Evolutionary conservation across 1,140 invertebrate genomes (phyloP).

Genomic region (Ganaspis sp.): DNA sequence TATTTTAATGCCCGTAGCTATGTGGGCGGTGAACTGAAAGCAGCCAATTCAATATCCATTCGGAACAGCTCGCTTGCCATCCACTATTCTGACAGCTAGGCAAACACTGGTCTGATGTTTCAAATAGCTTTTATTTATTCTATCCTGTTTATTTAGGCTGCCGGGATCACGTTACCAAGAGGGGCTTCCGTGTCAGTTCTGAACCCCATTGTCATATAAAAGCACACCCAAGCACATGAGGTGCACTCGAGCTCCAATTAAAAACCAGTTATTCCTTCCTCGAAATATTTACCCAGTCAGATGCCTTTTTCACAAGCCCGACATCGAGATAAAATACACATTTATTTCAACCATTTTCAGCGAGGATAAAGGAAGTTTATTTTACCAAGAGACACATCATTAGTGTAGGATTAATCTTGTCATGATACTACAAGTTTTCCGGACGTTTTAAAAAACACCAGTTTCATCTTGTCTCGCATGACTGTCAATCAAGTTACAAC

Average conservation of each 20-base stretch:
- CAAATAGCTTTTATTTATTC: conserved; percentile 73
- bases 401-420: background rate
- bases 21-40: conserved; percentile 52
- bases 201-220: conserved; percentile 60
- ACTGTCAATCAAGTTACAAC: background rate
- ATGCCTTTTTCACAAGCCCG: background rate
- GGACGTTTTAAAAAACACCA: background rate
- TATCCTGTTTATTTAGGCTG: conserved; percentile 72
- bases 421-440: background rate
- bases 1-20: conserved; percentile 43
- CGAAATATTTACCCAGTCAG: conserved; percentile 15
- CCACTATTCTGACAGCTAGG: conserved; percentile 68
- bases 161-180: conserved; percentile 66
- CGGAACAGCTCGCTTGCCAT: conserved; percentile 51
- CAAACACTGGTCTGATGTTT: conserved; percentile 68
- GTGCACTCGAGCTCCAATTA: conserved; percentile 46
- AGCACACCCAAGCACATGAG: conserved; percentile 33
- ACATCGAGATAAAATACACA: background rate
- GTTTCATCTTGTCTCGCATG: background rate
- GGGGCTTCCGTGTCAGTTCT: conserved; percentile 61
- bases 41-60: conserved; percentile 67
- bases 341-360: background rate
- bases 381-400: background rate
- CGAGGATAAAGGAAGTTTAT: background rate
- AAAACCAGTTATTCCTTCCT: conserved; percentile 46